Percentiles rank a stretch among this genome's conserved stretches.
phyloP scores from a whole-genome alignment of 2,113 vertebrate species.

The Bujurquina vittata region DNA sequence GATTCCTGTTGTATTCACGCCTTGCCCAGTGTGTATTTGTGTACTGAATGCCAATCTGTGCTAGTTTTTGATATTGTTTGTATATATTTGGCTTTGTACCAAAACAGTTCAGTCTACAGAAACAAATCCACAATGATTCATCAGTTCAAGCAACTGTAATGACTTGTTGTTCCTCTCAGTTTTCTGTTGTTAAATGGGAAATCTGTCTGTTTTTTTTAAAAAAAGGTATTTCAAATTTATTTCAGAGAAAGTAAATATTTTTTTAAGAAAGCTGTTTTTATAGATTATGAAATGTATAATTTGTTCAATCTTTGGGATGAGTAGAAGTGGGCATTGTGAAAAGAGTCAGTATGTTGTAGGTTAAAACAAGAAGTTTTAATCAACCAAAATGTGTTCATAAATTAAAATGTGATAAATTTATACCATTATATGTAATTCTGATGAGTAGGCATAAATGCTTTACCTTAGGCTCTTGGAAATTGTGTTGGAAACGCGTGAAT shows the following conservation, averaged over 20 bases:
- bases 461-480: not conserved
- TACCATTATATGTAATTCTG: not conserved
- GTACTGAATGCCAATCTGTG: slow-evolving; percentile 55
- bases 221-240: not conserved
- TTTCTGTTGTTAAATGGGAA: not conserved
- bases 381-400: not conserved
- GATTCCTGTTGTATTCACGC: slow-evolving; percentile 47
- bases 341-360: not conserved
- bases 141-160: not conserved
- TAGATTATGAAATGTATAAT: too few species aligned
- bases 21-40: slow-evolving; percentile 44
- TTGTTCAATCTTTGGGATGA: not conserved
- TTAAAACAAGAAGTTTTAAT: not conserved
- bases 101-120: not conserved
- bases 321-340: not conserved
- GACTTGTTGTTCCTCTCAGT: not conserved
- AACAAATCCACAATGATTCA: not conserved
- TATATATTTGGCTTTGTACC: not conserved
- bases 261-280: too few species aligned
- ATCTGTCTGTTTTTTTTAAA: not conserved
- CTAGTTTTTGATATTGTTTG: slow-evolving; percentile 8
- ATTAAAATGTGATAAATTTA: not conserved
- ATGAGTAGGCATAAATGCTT: not conserved
- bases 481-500: not conserved
- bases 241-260: not conserved